A percentile compares a stretch with the other conserved stretches of the same genome.
Evolutionary conservation across 2,797 vertebrate species (phyloP).

Genomic region (Gambusia yucatana): DNA sequence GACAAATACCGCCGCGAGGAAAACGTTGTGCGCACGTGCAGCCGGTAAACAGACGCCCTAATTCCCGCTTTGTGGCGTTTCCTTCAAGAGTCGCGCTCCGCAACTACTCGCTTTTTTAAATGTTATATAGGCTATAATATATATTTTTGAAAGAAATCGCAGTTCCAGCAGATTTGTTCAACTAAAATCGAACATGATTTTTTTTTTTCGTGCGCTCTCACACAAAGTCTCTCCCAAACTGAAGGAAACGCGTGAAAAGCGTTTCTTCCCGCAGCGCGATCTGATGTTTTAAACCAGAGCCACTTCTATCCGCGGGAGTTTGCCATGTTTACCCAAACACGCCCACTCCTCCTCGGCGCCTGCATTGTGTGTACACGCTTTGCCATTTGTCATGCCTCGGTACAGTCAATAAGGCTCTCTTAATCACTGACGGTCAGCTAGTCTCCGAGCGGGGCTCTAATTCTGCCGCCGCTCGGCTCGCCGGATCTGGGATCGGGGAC

Average conservation of each 20-base stretch:
- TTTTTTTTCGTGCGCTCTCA: neutral
- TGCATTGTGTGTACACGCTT: conserved; percentile 66
- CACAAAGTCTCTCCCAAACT: conserved; percentile 20
- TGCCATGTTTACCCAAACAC: conserved; percentile 71
- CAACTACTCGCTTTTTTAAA: conserved; percentile 22
- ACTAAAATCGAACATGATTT: neutral
- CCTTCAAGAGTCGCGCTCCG: conserved; percentile 41
- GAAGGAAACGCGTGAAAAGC: conserved; percentile 12
- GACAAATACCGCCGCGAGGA: conserved; percentile 66
- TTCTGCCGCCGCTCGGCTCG: conserved; percentile 32
- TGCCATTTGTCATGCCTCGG: conserved; percentile 60
- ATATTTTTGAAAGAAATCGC: neutral
- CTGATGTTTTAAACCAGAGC: conserved; percentile 32
- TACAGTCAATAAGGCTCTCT: conserved; percentile 32
- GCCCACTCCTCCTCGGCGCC: conserved; percentile 66
- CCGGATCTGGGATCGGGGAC: conserved; percentile 46
- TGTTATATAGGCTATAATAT: no score
- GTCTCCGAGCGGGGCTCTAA: conserved; percentile 42
- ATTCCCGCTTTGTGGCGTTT: conserved; percentile 43
- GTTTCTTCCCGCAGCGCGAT: conserved; percentile 5
- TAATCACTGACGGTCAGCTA: conserved; percentile 31
- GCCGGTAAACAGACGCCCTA: conserved; percentile 83
- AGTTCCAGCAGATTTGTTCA: neutral
- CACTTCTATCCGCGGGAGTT: conserved; percentile 66
- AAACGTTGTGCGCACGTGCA: conserved; percentile 80